phyloP scores from a whole-genome alignment of 1,140 invertebrate species.

The Gonioctena quinquepunctata region DNA sequence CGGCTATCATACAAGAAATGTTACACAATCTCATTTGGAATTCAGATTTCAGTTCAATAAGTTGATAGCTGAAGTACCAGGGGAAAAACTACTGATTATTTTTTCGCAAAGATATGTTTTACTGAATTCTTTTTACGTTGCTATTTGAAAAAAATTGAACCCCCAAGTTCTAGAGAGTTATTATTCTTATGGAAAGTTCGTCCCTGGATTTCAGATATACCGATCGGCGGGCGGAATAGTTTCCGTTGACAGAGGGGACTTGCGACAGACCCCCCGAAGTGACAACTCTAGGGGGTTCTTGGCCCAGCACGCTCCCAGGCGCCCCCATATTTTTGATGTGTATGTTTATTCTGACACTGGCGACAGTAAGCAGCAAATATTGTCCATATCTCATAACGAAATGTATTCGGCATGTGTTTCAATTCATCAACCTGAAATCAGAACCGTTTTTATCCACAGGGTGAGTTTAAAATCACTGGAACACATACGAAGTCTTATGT shows the following conservation, averaged over 20 bases:
- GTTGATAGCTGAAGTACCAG: too few species aligned
- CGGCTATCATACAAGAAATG: too few species aligned
- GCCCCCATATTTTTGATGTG: constrained; percentile 25
- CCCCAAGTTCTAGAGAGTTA: too few species aligned
- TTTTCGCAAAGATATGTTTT: too few species aligned
- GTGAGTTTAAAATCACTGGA: too few species aligned
- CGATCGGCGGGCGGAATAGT: background rate
- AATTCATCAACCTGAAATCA: background rate
- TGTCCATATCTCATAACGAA: constrained; percentile 9
- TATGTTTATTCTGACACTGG: constrained; percentile 16
- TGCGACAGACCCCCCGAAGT: constrained; percentile 11
- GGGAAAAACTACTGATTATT: too few species aligned
- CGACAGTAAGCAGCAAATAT: constrained; percentile 15
- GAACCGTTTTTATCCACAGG: background rate
- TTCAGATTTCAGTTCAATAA: too few species aligned
- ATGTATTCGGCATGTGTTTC: background rate
- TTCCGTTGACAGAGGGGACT: constrained; percentile 6
- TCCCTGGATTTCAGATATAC: background rate
- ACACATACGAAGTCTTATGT: too few species aligned
- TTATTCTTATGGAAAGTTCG: background rate
- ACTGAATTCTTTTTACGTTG: too few species aligned
- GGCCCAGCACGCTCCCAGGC: constrained; percentile 20
- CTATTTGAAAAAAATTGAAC: too few species aligned
- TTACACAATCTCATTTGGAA: too few species aligned
- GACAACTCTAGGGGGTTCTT: background rate